phyloP scores from a whole-genome alignment of 2,797 vertebrate species.

The Mareca penelope region DNA sequence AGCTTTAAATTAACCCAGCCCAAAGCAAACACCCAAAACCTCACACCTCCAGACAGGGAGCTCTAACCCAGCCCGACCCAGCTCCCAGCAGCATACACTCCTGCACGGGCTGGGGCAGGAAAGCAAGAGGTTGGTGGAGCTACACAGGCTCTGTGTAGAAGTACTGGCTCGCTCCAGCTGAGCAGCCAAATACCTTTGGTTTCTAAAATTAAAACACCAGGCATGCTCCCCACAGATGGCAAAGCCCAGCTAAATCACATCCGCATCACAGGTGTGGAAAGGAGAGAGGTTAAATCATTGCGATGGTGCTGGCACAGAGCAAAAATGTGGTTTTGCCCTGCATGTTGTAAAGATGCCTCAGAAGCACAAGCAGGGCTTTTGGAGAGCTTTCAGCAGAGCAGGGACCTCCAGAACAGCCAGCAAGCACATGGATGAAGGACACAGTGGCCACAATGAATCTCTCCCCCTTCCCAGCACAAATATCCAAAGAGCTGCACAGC shows the following conservation, averaged over 20 bases:
- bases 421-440: accelerated
- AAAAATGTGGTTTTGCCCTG: background rate
- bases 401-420: background rate
- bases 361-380: background rate
- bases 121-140: background rate
- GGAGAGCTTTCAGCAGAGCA: background rate
- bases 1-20: background rate
- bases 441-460: accelerated
- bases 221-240: accelerated
- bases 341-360: accelerated
- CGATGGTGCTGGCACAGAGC: background rate
- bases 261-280: background rate
- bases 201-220: background rate
- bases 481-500: background rate
- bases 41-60: background rate
- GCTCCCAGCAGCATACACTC: accelerated
- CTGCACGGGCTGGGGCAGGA: background rate
- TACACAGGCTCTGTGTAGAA: background rate
- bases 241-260: background rate
- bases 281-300: background rate
- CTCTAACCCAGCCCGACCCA: background rate
- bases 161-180: background rate
- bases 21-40: background rate
- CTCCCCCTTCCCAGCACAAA: background rate
- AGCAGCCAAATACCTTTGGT: background rate